Evolutionary conservation across 2,113 vertebrate species (phyloP), one percentile per base, ranked within the genome.

Genomic region (Muntiacus muntjak): DNA sequence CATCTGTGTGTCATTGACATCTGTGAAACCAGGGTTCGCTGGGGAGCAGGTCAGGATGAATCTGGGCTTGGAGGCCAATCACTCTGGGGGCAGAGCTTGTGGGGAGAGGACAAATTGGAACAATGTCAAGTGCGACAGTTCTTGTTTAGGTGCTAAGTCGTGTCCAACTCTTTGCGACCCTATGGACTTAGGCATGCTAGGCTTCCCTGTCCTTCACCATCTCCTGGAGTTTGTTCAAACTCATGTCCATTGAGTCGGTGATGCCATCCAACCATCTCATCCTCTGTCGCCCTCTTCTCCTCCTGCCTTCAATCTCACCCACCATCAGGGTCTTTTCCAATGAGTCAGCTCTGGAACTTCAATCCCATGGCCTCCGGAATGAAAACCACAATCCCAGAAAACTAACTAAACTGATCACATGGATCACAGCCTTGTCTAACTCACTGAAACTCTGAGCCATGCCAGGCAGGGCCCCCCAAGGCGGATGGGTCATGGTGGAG

Each of bases 51-150:
- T 7, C 54, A 81, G n/a, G 64, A 6, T 52, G 87, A 81, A 43
- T 90, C 33, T 83, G 45, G 26, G 12, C 33, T 45, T 58, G n/a
- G 40, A 64, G 13, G 45, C 36, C 28, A 60, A 19, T 43, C 2
- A 11, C 3, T n/a, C 6, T 19, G 11, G 36, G 50, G 43, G 19
- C 28, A 67, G 89, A 95, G 45, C 33, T 52, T 62, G 19, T 26
- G 19, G 28, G 45, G 26, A 52, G 33, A 87, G 30, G 28, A 11
- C 5, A 9, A 45, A 33, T n/a, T 1, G 23, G 23, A 6, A 0
- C 2, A 3, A 3, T 23, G 40, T 6, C 26, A 6, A 14, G 36
- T 0, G 6, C 6, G 71, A 43, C 40, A 26, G 71, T 43, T 26
- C 36, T 43, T 11, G 71, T 14, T 76, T 7, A 43, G 71, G 7